A percentile compares a stretch with the other conserved stretches of the same genome.
Evolutionary conservation across 2,113 vertebrate species (phyloP).

Genomic region (Hippocampus mohnikei): DNA sequence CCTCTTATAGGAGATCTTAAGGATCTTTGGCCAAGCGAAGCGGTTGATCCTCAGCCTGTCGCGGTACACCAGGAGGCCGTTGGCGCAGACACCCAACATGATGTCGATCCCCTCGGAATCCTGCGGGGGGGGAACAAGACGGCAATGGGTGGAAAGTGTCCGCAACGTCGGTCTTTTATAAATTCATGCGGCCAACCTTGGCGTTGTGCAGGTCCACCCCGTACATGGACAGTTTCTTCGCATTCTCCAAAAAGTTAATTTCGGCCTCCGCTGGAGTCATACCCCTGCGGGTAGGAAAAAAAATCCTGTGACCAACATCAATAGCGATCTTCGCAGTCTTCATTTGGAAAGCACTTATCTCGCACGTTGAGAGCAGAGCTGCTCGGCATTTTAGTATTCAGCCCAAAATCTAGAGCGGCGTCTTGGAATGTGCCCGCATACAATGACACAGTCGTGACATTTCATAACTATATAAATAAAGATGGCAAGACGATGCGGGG

Average conservation of each 20-base stretch:
- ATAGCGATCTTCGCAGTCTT: constrained; percentile 12
- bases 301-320: constrained; percentile 33
- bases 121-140: constrained; percentile 57
- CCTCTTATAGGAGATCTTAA: constrained; percentile 99
- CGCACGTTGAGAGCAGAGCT: constrained; percentile 1
- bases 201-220: constrained; percentile 97
- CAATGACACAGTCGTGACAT: neutral
- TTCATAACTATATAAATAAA: neutral
- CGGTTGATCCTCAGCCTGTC: constrained; percentile 97
- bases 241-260: constrained; percentile 97
- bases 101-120: constrained; percentile 98
- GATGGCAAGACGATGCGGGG: constrained; percentile 23
- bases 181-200: constrained; percentile 77
- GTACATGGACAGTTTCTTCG: constrained; percentile 98
- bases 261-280: constrained; percentile 97
- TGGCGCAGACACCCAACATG: constrained; percentile 96
- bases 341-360: constrained; percentile 28
- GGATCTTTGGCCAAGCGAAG: constrained; percentile 99
- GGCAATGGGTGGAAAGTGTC: constrained; percentile 1
- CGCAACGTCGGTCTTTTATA: neutral
- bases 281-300: constrained; percentile 72
- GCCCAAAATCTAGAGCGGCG: constrained; percentile 7
- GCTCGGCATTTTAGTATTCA: constrained; percentile 2
- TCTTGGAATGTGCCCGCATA: constrained; percentile 20
- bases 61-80: constrained; percentile 93